Base-by-base conservation (phyloP, 1,140 invertebrate species). In the Zophobas morio region DNA sequence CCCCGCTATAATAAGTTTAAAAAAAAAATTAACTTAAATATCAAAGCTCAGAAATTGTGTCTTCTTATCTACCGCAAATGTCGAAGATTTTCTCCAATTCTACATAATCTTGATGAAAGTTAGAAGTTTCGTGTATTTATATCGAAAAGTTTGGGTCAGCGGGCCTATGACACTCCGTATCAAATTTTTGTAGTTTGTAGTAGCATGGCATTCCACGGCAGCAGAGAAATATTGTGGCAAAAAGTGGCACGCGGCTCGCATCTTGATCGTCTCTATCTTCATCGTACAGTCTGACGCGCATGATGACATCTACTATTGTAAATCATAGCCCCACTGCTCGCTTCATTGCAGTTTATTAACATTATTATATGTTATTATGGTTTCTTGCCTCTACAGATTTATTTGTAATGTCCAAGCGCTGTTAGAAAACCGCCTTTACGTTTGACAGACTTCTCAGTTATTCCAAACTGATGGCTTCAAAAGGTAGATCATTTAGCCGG, bases 241-340 rank as follows among this genome's bases (percentile, higher is more conserved):
- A 74, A 74, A 74, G 57, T 54, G 54, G 56, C 73, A 74, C 71
- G 71, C 71, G 71, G 71, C 71, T 39, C 34, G 71, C 71, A 74
- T 74, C 71, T 74, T 74, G 71, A 74, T 74, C 49, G 49, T 47
- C 49, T 20, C 53, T 54, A 54, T 54, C 71, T 54, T 74, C 20
- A 20, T 74, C 37, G 54, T 39, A 74, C 54, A 57, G 53, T n/a
- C 53, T 60, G 73, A 74, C 73, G 73, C 73, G 73, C 73, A 74
- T 54, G 53, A 57, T 74, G 73, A 74, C 73, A 57, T 42, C 47
- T 60, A 74, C 51, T 74, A 74, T 74, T 74, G 73, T 74, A 74
- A 74, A 74, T 74, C 73, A 74, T 74, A 74, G 73, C 34, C 71
- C 6, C 49, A 40, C 49, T 20, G 35, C 39, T 39, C 71, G 37